Evolutionary conservation across 2,113 vertebrate genomes (phyloP).

Genomic region (Corythornis cristatus): DNA sequence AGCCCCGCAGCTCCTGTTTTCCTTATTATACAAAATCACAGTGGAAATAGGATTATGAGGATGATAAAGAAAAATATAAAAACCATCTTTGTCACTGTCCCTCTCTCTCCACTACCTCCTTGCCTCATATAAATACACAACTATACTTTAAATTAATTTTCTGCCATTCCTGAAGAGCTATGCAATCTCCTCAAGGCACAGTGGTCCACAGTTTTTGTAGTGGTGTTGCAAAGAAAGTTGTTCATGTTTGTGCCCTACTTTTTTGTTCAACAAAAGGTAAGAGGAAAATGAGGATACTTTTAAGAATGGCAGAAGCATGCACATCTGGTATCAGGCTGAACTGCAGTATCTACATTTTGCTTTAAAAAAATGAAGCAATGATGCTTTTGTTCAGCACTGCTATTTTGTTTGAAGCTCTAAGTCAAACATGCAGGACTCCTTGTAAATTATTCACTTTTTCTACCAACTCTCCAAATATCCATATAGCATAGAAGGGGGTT

Average conservation of each 20-base stretch:
- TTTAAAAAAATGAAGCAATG: neutral
- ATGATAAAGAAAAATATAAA: neutral
- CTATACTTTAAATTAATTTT: neutral
- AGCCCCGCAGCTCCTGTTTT: neutral
- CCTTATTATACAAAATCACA: neutral
- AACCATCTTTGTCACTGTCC: neutral
- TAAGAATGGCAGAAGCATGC: neutral
- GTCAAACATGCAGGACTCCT: neutral
- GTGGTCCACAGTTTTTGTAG: neutral
- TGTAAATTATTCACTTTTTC: neutral
- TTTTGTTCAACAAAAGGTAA: neutral
- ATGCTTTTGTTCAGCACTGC: neutral
- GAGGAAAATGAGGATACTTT: neutral
- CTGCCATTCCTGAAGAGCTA: neutral
- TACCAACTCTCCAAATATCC: neutral
- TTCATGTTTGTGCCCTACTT: neutral
- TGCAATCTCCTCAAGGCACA: neutral
- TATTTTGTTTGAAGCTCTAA: neutral
- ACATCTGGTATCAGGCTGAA: neutral
- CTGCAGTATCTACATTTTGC: neutral
- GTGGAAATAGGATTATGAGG: neutral
- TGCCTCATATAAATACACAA: neutral
- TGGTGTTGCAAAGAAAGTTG: neutral
- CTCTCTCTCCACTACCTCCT: neutral
- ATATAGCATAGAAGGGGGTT: neutral